Conservation (phyloP, 2,888 invertebrate species). For the Hirtodrosophila confusa region DNA sequence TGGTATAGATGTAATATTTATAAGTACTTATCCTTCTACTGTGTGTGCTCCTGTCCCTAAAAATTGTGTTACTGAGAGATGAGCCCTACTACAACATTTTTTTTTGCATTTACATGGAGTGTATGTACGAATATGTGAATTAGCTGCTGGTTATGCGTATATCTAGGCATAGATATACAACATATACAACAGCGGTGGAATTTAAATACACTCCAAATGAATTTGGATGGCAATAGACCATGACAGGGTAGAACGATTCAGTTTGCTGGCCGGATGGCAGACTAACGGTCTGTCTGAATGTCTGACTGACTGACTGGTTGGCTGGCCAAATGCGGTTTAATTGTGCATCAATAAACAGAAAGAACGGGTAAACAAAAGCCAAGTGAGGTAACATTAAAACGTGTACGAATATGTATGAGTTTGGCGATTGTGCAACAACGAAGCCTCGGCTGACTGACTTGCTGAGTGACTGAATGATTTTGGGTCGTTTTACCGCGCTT, state of each 20-base stretch:
- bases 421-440: slow-evolving; percentile 51
- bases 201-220: slow-evolving; percentile 53
- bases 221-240: slow-evolving; percentile 73
- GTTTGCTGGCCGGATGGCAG: slow-evolving; percentile 63
- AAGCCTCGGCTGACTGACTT: slow-evolving; percentile 55
- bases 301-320: slow-evolving; percentile 42
- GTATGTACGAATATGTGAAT: slow-evolving; percentile 2
- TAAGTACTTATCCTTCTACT: too few species aligned
- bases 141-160: slow-evolving; percentile 4
- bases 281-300: slow-evolving; percentile 40
- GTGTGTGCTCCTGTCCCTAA: too few species aligned
- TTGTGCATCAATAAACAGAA: slow-evolving; percentile 68
- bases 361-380: slow-evolving; percentile 48
- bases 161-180: slow-evolving; percentile 10
- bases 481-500: slow-evolving; percentile 43
- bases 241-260: slow-evolving; percentile 65
- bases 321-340: slow-evolving; percentile 65
- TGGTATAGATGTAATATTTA: too few species aligned
- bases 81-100: background rate
- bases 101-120: too few species aligned
- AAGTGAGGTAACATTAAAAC: slow-evolving; percentile 52
- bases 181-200: slow-evolving; percentile 34
- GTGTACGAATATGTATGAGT: slow-evolving; percentile 30
- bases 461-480: slow-evolving; percentile 49
- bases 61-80: background rate